Conservation (phyloP, 2,888 invertebrate species). For the Xestoiulus laeticollis region DNA sequence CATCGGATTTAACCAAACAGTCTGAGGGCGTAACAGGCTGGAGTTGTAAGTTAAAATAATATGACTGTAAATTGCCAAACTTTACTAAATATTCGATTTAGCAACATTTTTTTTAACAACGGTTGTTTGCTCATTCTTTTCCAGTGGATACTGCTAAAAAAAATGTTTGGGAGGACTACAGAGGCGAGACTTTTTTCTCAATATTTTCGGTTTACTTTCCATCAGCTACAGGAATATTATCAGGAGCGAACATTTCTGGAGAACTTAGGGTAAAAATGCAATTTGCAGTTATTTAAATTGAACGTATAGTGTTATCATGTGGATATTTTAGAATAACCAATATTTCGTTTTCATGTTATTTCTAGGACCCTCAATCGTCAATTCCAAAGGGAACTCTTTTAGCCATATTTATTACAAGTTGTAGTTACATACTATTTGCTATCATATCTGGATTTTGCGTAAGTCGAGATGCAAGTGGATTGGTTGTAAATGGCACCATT, state of each 20-base stretch:
- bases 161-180: slow-evolving; percentile 66
- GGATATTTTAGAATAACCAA: neutral
- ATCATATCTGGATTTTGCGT: slow-evolving; percentile 83
- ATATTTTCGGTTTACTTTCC: slow-evolving; percentile 98
- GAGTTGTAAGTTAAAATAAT: slow-evolving; percentile 65
- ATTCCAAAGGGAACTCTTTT: slow-evolving; percentile 94
- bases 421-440: slow-evolving; percentile 84
- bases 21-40: slow-evolving; percentile 69
- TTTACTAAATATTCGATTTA: neutral
- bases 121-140: neutral
- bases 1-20: slow-evolving; percentile 63
- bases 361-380: slow-evolving; percentile 84
- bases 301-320: neutral
- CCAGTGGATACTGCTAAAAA: slow-evolving; percentile 59
- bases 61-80: neutral
- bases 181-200: slow-evolving; percentile 84
- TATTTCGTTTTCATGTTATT: neutral
- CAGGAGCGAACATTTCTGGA: slow-evolving; percentile 98
- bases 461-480: slow-evolving; percentile 81
- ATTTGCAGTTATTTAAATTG: slow-evolving; percentile 34
- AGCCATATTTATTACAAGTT: slow-evolving; percentile 85
- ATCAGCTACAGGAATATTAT: slow-evolving; percentile 96
- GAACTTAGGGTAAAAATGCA: slow-evolving; percentile 79
- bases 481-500: slow-evolving; percentile 51
- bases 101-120: neutral